phyloP scores from a whole-genome alignment of 2,888 invertebrate species.

The Acanthosepion pharaonis region DNA sequence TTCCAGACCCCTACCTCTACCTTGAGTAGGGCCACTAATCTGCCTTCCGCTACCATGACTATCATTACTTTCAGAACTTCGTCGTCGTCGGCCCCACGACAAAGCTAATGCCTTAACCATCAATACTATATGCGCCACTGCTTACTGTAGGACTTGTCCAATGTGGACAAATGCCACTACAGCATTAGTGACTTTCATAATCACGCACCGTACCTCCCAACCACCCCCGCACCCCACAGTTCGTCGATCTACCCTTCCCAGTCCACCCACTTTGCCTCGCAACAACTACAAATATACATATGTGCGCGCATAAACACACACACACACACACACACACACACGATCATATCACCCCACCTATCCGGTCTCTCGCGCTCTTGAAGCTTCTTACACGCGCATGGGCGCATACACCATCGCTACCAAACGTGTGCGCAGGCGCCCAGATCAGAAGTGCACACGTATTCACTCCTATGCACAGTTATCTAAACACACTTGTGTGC shows the following conservation, averaged over 20 bases:
- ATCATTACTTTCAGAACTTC: neutral
- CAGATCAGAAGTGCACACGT: neutral
- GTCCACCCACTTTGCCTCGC: neutral
- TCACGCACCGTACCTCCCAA: neutral
- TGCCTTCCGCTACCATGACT: neutral
- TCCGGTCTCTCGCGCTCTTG: neutral
- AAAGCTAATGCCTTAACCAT: slow-evolving; percentile 1
- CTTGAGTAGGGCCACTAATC: slow-evolving; percentile 17
- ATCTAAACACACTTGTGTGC: neutral
- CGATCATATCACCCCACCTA: neutral
- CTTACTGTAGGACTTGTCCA: slow-evolving; percentile 9
- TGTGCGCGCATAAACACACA: neutral
- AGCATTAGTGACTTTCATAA: slow-evolving; percentile 33
- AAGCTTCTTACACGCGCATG: neutral
- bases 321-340: too few species aligned
- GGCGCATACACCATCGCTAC: neutral
- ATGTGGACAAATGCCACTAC: slow-evolving; percentile 21
- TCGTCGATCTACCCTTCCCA: neutral
- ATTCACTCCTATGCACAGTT: neutral
- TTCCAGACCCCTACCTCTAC: neutral
- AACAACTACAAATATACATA: neutral
- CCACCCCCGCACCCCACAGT: neutral
- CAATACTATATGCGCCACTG: slow-evolving; percentile 22
- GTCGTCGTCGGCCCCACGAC: neutral
- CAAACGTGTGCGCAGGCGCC: neutral